These are phyloP conservation scores for Vesta saturnalis DNA, from an alignment of 2,888 invertebrate species.

Conservation along the genomic window DNA sequence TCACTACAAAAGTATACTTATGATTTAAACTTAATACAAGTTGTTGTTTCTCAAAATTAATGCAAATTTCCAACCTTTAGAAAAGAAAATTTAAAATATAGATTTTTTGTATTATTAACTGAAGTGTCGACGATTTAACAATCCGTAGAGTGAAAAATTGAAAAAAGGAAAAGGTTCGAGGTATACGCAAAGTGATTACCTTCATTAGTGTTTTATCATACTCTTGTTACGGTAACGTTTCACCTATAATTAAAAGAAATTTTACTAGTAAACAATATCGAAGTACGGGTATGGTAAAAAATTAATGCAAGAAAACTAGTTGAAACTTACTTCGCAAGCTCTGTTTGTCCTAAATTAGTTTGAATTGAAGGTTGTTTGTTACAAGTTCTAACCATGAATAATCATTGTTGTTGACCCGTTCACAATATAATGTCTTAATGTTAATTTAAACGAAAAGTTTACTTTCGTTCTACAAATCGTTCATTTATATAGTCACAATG, in stretches of 20 bases:
- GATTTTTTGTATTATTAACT: background rate
- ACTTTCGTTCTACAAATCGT: conserved; percentile 30
- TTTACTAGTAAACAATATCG: too few species aligned
- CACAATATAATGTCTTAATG: background rate
- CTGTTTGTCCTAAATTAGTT: too few species aligned
- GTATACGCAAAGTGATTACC: background rate
- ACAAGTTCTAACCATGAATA: too few species aligned
- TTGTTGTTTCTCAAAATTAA: too few species aligned
- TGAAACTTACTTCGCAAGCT: too few species aligned
- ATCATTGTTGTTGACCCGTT: background rate
- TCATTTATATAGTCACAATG: conserved; percentile 34
- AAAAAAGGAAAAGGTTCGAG: background rate
- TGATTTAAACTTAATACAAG: too few species aligned
- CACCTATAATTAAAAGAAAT: background rate
- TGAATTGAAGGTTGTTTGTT: too few species aligned
- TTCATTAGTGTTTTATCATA: background rate
- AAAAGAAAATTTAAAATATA: too few species aligned
- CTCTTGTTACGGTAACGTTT: background rate
- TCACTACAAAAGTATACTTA: too few species aligned
- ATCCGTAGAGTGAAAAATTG: background rate
- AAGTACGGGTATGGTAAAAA: too few species aligned
- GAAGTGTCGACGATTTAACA: background rate
- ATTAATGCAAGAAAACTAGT: too few species aligned
- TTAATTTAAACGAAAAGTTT: conserved; percentile 4
- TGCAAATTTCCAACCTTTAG: too few species aligned